These are phyloP conservation scores for Chrysotoxum bicinctum DNA, from an alignment of 2,888 invertebrate species.

Conservation along the genomic window DNA sequence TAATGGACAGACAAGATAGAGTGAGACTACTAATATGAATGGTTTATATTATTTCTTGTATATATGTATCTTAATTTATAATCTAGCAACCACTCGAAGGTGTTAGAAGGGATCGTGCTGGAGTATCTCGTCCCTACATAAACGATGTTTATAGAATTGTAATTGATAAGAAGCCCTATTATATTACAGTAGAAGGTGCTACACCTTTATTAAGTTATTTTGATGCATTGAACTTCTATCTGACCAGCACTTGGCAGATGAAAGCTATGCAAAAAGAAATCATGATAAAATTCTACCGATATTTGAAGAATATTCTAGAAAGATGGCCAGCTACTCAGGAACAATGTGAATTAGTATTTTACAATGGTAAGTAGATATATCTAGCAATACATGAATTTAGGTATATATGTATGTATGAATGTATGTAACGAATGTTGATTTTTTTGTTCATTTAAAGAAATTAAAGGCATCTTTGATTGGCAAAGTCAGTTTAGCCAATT, in stretches of 20 bases:
- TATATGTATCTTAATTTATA: background rate
- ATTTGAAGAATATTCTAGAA: slow-evolving; percentile 75
- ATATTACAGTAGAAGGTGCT: slow-evolving; percentile 78
- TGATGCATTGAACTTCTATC: slow-evolving; percentile 75
- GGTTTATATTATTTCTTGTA: background rate
- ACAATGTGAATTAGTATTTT: slow-evolving; percentile 76
- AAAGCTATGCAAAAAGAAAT: slow-evolving; percentile 78
- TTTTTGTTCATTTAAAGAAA: too few relatives aligned
- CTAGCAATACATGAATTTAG: background rate
- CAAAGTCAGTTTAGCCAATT: too few relatives aligned
- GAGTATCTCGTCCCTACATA: slow-evolving; percentile 77
- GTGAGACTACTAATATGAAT: slow-evolving; percentile 65
- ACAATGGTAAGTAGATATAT: slow-evolving; percentile 75
- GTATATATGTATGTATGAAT: too few relatives aligned
- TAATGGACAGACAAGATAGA: slow-evolving; percentile 73
- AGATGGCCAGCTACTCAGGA: slow-evolving; percentile 77
- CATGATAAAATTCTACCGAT: slow-evolving; percentile 77
- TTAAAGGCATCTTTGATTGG: too few relatives aligned
- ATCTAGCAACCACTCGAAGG: slow-evolving; percentile 75
- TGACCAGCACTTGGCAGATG: slow-evolving; percentile 77
- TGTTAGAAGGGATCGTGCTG: slow-evolving; percentile 76
- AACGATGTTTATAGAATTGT: slow-evolving; percentile 77
- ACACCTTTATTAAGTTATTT: slow-evolving; percentile 79
- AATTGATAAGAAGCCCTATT: slow-evolving; percentile 76
- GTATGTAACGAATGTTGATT: too few relatives aligned